Base-by-base conservation (phyloP, 2,888 invertebrate species). In the Chironomus tentans region DNA sequence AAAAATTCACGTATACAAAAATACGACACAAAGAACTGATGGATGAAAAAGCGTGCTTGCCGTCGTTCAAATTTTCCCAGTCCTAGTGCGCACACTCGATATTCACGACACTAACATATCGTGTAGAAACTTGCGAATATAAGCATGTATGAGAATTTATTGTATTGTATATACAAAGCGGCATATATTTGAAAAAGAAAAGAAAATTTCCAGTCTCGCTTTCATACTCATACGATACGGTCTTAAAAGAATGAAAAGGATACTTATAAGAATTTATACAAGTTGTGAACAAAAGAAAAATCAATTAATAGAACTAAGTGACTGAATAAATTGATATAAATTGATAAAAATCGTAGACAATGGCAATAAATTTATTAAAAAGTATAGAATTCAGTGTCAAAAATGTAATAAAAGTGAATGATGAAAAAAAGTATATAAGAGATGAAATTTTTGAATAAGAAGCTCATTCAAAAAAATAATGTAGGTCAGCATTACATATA, bases 131-230 rank as follows among this genome's bases (percentile, higher is more conserved):
- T 2, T 38, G 1, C 38, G 38, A 38, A 38, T 38, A 10, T 10
- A 38, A 2, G 38, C 38, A 38, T 38, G 38, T 38, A 38, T 38
- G 22, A 24, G 24, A 21, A 21, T 1, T 65, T 12, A 4, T 13
- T 2, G 4, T 65, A 21, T 65, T 65, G 62, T 65, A 10, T 65
- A 24, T 13, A 24, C 24, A 68, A 38, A 68, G 38, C 68, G 28
- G 21, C 38, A 68, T 12, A 46, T 46, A n/a, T 70, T 47, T 47
- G 0, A 68, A 28, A 18, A 47, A 68, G 69, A 21, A 68, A 68
- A 21, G n/a, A 24, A 48, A 71, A 46, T 24, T 71, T 71, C 71
- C 71, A 71, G 71, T 71, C 56, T 50, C 71, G 50, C 50, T 71
- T 71, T 56, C 22, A 48, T 15, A 22, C 15, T 71, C 71, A 24